phyloP scores from a whole-genome alignment of 2,113 vertebrate species.

The Arenaria interpres region DNA sequence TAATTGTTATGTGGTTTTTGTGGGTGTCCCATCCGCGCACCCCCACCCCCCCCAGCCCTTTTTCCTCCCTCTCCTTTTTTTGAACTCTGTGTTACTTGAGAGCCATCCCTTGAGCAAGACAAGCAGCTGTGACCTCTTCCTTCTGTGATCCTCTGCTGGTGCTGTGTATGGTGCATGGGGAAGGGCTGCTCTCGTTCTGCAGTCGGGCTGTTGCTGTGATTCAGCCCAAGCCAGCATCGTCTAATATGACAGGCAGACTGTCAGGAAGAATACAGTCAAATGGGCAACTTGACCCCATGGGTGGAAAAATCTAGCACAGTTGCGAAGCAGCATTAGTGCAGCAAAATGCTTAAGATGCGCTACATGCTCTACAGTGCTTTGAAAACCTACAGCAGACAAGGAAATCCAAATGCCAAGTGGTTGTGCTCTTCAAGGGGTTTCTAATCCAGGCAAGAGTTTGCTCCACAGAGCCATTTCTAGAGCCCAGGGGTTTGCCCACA shows the following conservation, averaged over 20 bases:
- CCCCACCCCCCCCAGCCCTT: rapidly evolving
- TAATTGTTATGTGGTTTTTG: rapidly evolving
- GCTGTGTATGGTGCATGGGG: background rate
- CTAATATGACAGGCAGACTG: slow-evolving; percentile 14
- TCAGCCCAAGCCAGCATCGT: background rate
- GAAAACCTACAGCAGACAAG: background rate
- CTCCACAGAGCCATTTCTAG: background rate
- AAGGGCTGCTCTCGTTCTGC: background rate
- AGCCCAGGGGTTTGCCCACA: background rate
- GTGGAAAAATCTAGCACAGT: background rate
- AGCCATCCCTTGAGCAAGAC: background rate
- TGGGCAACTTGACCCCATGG: background rate
- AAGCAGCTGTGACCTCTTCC: background rate
- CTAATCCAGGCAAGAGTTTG: background rate
- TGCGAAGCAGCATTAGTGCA: background rate
- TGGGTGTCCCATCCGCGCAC: rapidly evolving
- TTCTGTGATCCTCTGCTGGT: background rate
- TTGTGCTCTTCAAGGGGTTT: background rate
- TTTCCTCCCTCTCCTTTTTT: background rate
- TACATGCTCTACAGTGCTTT: background rate
- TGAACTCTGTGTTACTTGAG: background rate
- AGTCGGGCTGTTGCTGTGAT: background rate
- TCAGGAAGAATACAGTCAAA: slow-evolving; percentile 38
- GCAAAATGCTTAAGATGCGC: background rate
- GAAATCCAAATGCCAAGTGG: background rate